Percentiles rank a stretch among this genome's conserved stretches.
Conservation (phyloP, 2,113 vertebrate species). For the Eonycteris spelaea region DNA sequence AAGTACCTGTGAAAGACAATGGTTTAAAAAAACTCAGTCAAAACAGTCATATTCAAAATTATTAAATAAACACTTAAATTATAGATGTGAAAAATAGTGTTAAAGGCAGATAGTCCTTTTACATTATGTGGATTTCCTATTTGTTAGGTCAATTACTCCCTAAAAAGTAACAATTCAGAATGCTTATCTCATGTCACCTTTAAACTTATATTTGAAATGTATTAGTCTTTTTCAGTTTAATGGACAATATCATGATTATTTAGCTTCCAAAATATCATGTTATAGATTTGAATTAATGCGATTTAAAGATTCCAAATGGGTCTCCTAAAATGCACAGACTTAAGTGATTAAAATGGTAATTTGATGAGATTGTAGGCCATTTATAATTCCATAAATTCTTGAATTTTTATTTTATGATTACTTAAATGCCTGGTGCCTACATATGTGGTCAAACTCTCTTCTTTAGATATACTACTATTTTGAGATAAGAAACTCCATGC, state of each 20-base stretch:
- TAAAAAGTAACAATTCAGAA: neutral
- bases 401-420: constrained; percentile 11
- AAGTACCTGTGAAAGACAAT: neutral
- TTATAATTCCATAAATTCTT: neutral
- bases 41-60: neutral
- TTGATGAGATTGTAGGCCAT: neutral
- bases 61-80: neutral
- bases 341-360: neutral
- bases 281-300: neutral
- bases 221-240: neutral
- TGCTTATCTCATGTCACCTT: neutral
- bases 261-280: neutral
- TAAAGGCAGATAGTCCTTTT: neutral
- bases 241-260: accelerated
- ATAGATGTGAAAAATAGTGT: neutral
- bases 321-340: neutral
- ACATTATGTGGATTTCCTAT: neutral
- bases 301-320: neutral
- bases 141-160: neutral
- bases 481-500: constrained; percentile 37
- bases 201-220: neutral
- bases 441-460: neutral
- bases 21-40: neutral
- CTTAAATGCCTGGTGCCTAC: neutral
- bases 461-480: constrained; percentile 8